Percentiles rank a stretch among this genome's conserved stretches.
Evolutionary conservation across 2,113 vertebrate species (phyloP).

Genomic region (Peromyscus leucopus): DNA sequence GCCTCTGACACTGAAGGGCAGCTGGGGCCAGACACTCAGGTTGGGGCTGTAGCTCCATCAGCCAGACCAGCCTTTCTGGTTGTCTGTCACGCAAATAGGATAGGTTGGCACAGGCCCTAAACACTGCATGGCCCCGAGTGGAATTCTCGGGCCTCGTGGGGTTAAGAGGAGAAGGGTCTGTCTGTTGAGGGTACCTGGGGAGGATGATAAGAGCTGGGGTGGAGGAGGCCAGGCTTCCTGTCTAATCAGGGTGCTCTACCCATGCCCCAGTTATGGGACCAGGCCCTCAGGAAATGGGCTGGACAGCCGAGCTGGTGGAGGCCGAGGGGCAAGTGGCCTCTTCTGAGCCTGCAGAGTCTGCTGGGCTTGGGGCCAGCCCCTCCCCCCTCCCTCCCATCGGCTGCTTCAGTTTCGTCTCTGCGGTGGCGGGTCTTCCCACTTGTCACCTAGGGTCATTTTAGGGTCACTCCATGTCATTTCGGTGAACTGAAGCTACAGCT

Average conservation of each 20-base stretch:
- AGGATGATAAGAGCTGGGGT: neutral
- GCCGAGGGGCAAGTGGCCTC: neutral
- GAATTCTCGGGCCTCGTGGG: neutral
- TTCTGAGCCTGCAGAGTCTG: fast-evolving
- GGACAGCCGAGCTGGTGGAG: neutral
- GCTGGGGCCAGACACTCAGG: neutral
- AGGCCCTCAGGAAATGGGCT: too few relatives aligned
- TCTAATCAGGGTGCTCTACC: neutral
- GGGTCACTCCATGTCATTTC: neutral
- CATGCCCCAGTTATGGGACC: neutral
- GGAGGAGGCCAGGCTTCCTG: neutral
- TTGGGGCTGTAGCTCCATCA: neutral
- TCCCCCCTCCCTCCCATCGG: too few relatives aligned
- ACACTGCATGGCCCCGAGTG: neutral
- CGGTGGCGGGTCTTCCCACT: fast-evolving
- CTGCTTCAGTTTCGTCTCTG: neutral
- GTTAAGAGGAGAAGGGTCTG: neutral
- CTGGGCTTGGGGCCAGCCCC: neutral
- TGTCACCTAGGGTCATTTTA: neutral
- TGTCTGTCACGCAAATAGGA: neutral
- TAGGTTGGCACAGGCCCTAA: neutral
- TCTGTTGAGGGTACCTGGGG: neutral
- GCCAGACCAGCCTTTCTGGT: neutral
- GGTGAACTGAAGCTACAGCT: neutral
- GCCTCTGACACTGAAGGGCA: too few relatives aligned